Conservation (phyloP, 2,888 invertebrate species). For the Stenodera caucasica region DNA sequence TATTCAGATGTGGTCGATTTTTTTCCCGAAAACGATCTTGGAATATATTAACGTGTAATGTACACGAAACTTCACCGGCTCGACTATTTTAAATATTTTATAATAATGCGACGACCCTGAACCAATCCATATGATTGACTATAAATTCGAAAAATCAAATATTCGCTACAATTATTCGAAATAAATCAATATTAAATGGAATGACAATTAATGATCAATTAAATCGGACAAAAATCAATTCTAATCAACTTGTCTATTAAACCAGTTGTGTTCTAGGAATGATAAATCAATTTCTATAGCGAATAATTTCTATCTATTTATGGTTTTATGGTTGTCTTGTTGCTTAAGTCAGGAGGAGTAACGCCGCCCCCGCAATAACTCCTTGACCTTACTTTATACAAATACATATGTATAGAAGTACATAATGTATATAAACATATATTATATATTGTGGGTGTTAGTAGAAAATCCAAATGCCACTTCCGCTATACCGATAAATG, state of each 20-base stretch:
- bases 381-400: slow-evolving; percentile 38
- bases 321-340: slow-evolving; percentile 22
- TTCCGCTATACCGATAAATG: not conserved
- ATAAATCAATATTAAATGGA: no score
- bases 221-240: not conserved
- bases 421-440: slow-evolving; percentile 14
- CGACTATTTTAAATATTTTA: slow-evolving; percentile 7
- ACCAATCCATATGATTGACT: not conserved
- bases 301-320: slow-evolving; percentile 23
- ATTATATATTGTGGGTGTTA: not conserved
- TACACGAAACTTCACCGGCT: not conserved
- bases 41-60: not conserved
- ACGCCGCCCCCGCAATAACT: slow-evolving; percentile 38
- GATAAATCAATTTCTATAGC: slow-evolving; percentile 28
- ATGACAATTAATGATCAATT: not conserved
- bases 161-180: no score
- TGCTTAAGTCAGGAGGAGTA: slow-evolving; percentile 33
- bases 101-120: not conserved
- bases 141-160: not conserved
- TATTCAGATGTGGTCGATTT: not conserved
- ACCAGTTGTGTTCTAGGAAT: slow-evolving; percentile 20
- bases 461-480: not conserved
- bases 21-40: not conserved
- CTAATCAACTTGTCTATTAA: not conserved
- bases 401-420: slow-evolving; percentile 13